Base-by-base conservation (phyloP, 2,797 vertebrate species). In the Chaenodraco wilsoni region DNA sequence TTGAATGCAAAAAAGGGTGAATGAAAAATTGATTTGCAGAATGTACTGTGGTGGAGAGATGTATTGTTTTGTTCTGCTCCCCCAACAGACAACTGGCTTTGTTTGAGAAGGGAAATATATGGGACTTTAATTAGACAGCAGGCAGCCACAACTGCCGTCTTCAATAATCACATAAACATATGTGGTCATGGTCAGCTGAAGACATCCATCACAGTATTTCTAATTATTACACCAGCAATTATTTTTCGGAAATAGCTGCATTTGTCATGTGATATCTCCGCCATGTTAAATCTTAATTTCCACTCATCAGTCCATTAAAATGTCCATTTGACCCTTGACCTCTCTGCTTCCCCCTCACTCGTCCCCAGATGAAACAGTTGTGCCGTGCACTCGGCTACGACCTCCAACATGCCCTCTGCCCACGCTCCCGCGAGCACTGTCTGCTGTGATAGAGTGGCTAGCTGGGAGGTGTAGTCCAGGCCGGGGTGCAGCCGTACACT, bases 1-100 rank as follows among this genome's bases (percentile, higher is more conserved):
- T 83, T 66, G 27, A 55, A 72, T 78, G 85, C 73, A 85, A 73
- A 77, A 81, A 65, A 73, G 66, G 40, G 67, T 9, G 75, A 81
- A 90, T 88, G 55, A 86, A 91, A 91, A 89, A 85, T 85, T 68
- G 72, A 90, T 91, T 91, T 81, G 78, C 27, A 4, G 65, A 83
- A 65, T 75, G 57, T 68, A 27, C 45, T 41, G 23, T 52, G 17
- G 57, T 16, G 49, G 44, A 69, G 44, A 72, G 4, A 49, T 57
- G 71, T 33, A 41, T 74, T 70, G 51, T 55, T 68, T 75, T 67
- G n/a, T 74, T 67, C 66, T 74, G 56, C 68, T 82, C 13, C 65
- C 33, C 55, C 27, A 72, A 82, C 72, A 84, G 82, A 85, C 65
- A 52, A 72, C 82, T 84, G 76, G 65, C 68, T 80, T 80, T 74